Evolutionary conservation across 2,888 invertebrate species (phyloP).

Genomic region (Idaea dimidiata): DNA sequence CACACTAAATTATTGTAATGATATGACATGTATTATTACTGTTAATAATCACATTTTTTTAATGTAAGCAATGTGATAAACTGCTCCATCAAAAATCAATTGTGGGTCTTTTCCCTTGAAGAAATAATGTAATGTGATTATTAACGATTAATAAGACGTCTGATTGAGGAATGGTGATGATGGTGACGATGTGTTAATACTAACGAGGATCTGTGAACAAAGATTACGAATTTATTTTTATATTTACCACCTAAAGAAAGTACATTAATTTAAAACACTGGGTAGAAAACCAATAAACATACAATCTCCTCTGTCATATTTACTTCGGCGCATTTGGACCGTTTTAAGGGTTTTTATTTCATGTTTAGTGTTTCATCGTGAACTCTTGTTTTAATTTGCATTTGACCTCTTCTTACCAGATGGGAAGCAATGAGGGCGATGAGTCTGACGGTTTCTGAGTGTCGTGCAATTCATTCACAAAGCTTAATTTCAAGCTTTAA

Average conservation of each 20-base stretch:
- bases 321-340: too few species aligned
- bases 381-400: too few species aligned
- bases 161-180: slow-evolving; percentile 21
- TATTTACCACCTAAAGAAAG: neutral
- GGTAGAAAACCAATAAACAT: neutral
- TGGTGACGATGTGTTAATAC: neutral
- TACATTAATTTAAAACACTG: neutral
- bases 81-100: too few species aligned
- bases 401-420: too few species aligned
- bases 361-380: too few species aligned
- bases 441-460: too few species aligned
- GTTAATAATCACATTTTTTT: neutral
- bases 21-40: neutral
- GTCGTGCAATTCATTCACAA: too few species aligned
- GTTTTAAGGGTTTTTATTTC: too few species aligned
- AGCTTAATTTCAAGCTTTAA: too few species aligned
- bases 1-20: neutral
- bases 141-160: slow-evolving; percentile 17
- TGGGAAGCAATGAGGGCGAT: too few species aligned
- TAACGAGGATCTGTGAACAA: neutral
- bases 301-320: too few species aligned
- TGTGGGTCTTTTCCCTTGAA: too few species aligned
- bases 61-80: neutral
- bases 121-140: neutral
- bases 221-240: neutral